Evolutionary conservation across 2,888 invertebrate genomes (phyloP).

Genomic region (Tuta absoluta): DNA sequence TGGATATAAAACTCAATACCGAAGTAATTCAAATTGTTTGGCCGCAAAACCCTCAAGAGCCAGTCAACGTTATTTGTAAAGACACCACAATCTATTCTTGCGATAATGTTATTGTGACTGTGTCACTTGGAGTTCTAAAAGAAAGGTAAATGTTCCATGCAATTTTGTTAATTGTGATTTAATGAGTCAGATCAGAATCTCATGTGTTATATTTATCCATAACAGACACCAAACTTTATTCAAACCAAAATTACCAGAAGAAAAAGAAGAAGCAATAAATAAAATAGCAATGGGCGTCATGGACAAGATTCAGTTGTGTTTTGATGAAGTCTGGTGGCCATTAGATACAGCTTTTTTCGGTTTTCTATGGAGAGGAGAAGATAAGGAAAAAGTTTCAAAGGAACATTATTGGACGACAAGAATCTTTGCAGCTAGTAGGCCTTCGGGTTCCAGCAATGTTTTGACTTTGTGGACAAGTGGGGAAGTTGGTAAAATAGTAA

Average conservation of each 20-base stretch:
- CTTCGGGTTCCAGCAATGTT: slow-evolving; percentile 36
- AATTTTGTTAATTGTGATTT: not conserved
- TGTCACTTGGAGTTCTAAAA: slow-evolving; percentile 86
- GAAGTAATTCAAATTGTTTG: slow-evolving; percentile 57
- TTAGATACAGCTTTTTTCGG: slow-evolving; percentile 33
- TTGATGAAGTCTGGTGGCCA: slow-evolving; percentile 83
- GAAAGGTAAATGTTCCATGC: slow-evolving; percentile 53
- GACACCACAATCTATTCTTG: slow-evolving; percentile 79
- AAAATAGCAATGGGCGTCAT: slow-evolving; percentile 83
- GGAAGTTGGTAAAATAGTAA: slow-evolving; percentile 41
- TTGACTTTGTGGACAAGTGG: slow-evolving; percentile 45
- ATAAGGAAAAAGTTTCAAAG: slow-evolving; percentile 30
- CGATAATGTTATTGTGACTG: slow-evolving; percentile 84
- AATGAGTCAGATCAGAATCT: not conserved
- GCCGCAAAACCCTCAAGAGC: slow-evolving; percentile 43
- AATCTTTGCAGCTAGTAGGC: slow-evolving; percentile 38
- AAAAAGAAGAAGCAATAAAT: slow-evolving; percentile 79
- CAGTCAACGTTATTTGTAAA: slow-evolving; percentile 67
- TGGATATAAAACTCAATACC: slow-evolving; percentile 55
- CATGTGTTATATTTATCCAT: not conserved
- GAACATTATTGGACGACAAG: slow-evolving; percentile 40
- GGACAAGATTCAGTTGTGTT: slow-evolving; percentile 84
- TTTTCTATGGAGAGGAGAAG: slow-evolving; percentile 39
- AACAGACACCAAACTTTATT: slow-evolving; percentile 64
- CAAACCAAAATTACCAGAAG: slow-evolving; percentile 58